Evolutionary conservation across 2,888 invertebrate genomes (phyloP), one percentile per base, ranked within the genome.

Genomic region (Spisula solida): DNA sequence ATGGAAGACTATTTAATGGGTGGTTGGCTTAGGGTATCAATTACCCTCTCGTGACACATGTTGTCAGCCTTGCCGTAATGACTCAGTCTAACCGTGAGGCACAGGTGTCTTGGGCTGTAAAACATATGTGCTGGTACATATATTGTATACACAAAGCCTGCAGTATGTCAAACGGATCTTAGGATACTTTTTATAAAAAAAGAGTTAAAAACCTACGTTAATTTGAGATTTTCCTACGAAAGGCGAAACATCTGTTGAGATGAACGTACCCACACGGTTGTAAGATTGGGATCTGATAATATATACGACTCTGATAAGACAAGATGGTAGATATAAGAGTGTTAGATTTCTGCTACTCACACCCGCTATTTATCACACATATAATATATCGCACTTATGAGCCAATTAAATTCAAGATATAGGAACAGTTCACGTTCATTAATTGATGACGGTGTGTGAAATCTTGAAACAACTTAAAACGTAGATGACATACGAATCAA

Each of bases 21-120:
- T 81, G 86, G 82, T 55, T 86, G 81, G 75, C 2, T 75, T 12
- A 56, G 25, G 60, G 86, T 84, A 55, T 83, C 81, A 41, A 83
- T 89, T 80, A 84, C 89, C 48, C 12, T 47, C 48, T 83, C 83
- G 75, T 56, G 66, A 84, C 87, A 82, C 31, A 83, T 48, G 48
- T 75, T 66, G 47, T 80, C 79, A 56, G 82, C 78, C 79, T 55
- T n/a, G n/a, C 78, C 66, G 47, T 81, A 85, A 88, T 85, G 85
- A 82, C 51, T 88, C 84, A 82, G 70, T 29, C 34, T 51, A 75
- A 41, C 47, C 81, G n/a, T 34, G 31, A 34, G 47, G 81, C 87
- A 88, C 90, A 90, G 90, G 90, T 90, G 90, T 81, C 85, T 82
- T 29, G 16, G 25, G 86, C 5, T 41, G 79, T 14, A n/a, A 80